Base-by-base conservation (phyloP, 2,888 invertebrate genomes). In the Orgyia antiqua region DNA sequence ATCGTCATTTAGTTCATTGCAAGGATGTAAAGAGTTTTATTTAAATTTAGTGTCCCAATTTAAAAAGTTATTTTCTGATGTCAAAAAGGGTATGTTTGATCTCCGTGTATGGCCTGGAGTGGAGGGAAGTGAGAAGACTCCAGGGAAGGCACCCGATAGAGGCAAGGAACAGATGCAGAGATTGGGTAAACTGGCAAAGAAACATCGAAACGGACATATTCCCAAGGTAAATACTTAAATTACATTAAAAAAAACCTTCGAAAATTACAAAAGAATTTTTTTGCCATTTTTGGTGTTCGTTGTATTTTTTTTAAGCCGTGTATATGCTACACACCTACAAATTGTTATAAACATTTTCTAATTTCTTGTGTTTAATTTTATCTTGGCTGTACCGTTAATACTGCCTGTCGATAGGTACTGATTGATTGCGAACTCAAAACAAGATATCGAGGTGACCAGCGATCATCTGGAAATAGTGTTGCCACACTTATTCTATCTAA, bases 171-270 rank as follows among this genome's bases (percentile, higher is more conserved):
- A 95, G 70, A 95, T 95, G 94, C 94, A 94, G 63, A 79, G 95
- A 23, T 83, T 98, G 1, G 93, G 94, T 0, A 97, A 97, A 83
- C 79, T 98, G 24, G 94, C 94, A 0, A 98, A 98, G 74, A 96
- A 96, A 65, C 97, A 98, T 68, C 88, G 95, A 33, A 95, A 96
- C 71, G 98, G 98, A 7, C 96, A 97, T 62, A 94, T 99, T 80
- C 93, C 94, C 17, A 96, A 97, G 87, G 92, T 89, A 58, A 38
- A 75, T 82, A n/a, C n/a, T 13, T 10, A 21, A 9, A 20, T 10
- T 10, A 21, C 4, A 21, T 10, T 10, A 21, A 4, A 25, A 13
- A 18, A 8, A 3, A n/a, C n/a, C n/a, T n/a, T n/a, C n/a, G n/a
- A n/a, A n/a, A n/a, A n/a, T n/a, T n/a, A n/a, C n/a, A n/a, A n/a